phyloP scores from a whole-genome alignment of 2,113 vertebrate species.

The Scomber colias region DNA sequence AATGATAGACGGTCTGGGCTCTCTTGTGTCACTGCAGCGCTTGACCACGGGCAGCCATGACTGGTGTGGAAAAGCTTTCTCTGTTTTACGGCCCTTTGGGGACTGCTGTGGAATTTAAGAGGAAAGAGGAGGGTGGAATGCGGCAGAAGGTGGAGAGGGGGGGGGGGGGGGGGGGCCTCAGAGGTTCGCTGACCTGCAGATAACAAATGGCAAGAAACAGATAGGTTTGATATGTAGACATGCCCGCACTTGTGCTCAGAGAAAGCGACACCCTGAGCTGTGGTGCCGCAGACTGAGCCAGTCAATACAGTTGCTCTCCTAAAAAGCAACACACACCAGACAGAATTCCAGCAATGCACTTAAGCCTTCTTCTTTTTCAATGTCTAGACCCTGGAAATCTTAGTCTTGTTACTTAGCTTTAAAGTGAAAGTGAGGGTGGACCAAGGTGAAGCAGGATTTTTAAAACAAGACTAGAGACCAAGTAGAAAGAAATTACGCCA shows the following conservation, averaged over 20 bases:
- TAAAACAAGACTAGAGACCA: background rate
- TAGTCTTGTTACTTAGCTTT: constrained; percentile 32
- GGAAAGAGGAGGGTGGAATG: constrained; percentile 73
- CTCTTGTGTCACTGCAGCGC: constrained; percentile 61
- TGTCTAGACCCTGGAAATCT: constrained; percentile 66
- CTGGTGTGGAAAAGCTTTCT: constrained; percentile 48
- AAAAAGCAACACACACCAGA: constrained; percentile 69
- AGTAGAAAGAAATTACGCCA: background rate
- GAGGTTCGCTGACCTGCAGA: constrained; percentile 72
- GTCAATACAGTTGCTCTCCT: constrained; percentile 45
- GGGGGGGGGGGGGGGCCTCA: background rate
- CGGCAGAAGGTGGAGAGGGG: constrained; percentile 17
- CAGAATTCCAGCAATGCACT: constrained; percentile 77
- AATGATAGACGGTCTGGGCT: constrained; percentile 68
- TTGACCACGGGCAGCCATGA: constrained; percentile 62
- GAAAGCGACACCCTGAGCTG: constrained; percentile 55
- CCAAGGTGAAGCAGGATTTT: background rate
- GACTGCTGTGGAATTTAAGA: constrained; percentile 67
- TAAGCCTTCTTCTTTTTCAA: constrained; percentile 72
- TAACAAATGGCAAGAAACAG: constrained; percentile 82
- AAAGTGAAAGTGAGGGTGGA: constrained; percentile 30
- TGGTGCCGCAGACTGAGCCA: constrained; percentile 27
- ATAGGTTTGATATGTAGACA: constrained; percentile 85
- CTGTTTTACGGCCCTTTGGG: constrained; percentile 61
- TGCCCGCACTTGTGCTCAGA: constrained; percentile 72